phyloP scores from a whole-genome alignment of 2,113 vertebrate species.

The Bos indicus region DNA sequence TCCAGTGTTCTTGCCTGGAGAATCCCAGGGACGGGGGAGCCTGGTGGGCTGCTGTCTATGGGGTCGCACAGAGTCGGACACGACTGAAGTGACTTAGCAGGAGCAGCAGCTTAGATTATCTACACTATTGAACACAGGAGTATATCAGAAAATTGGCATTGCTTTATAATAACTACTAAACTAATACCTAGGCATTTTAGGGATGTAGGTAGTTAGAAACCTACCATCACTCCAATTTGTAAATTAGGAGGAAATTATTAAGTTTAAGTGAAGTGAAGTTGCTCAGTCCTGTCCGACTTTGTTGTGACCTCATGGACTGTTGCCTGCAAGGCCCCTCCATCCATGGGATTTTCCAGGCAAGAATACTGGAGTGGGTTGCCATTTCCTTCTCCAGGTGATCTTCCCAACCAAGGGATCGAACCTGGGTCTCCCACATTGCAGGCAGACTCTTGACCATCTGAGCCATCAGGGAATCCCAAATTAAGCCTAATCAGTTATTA shows the following conservation, averaged over 20 bases:
- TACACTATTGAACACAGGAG: not conserved
- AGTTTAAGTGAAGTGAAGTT: not conserved
- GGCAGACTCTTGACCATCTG: not conserved
- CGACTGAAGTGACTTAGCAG: no score
- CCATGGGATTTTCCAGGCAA: not conserved
- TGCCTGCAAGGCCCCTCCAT: not conserved
- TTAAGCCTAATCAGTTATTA: not conserved
- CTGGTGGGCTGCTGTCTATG: no score
- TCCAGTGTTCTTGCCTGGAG: no score
- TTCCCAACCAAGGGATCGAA: not conserved
- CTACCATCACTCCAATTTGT: not conserved
- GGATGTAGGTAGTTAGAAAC: not conserved
- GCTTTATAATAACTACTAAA: constrained; percentile 19
- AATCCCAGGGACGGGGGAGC: no score
- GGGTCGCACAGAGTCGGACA: no score
- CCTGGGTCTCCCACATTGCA: not conserved
- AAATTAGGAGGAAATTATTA: not conserved
- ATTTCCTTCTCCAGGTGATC: not conserved
- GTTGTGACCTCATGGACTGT: not conserved
- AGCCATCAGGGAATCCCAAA: not conserved
- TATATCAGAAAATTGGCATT: not conserved
- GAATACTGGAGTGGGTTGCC: not conserved
- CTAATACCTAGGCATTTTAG: not conserved
- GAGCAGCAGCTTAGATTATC: not conserved
- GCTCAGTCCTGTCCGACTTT: not conserved